Conservation (phyloP, 2,888 invertebrate species). For the Lysandra bellargus region DNA sequence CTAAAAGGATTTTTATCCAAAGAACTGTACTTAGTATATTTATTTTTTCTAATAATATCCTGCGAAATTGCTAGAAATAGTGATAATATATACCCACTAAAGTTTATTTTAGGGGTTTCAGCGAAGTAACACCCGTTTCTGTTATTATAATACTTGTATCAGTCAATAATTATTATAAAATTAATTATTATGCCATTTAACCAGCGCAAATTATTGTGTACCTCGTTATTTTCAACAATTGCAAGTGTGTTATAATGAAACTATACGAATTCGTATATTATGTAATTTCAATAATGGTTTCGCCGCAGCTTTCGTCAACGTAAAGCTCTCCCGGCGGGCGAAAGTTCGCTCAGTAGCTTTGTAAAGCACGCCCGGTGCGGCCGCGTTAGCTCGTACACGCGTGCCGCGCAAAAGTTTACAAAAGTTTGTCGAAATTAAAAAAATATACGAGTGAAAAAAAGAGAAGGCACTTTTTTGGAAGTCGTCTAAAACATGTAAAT, state of each 20-base stretch:
- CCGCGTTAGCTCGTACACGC: not conserved
- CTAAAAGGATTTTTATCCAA: too few relatives aligned
- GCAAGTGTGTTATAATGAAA: not conserved
- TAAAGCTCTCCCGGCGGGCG: conserved; percentile 20
- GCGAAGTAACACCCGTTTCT: too few relatives aligned
- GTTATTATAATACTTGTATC: too few relatives aligned
- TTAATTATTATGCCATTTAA: too few relatives aligned
- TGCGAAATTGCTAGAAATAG: too few relatives aligned
- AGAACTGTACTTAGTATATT: too few relatives aligned
- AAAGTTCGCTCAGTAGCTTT: conserved; percentile 8
- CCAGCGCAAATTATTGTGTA: not conserved
- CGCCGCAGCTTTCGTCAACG: not conserved
- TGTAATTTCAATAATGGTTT: conserved; percentile 16
- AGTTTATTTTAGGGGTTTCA: too few relatives aligned
- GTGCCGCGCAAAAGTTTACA: not conserved
- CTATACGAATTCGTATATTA: not conserved
- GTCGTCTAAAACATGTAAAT: not conserved
- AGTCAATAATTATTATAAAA: too few relatives aligned
- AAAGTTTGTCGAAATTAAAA: not conserved
- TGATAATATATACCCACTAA: too few relatives aligned
- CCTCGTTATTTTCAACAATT: not conserved
- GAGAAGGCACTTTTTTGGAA: too few relatives aligned
- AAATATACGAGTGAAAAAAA: not conserved
- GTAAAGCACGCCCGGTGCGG: not conserved
- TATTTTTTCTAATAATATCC: too few relatives aligned